Evolutionary conservation across 2,797 vertebrate species (phyloP), one percentile per base, ranked within the genome.

Genomic region (Scleropages formosus): DNA sequence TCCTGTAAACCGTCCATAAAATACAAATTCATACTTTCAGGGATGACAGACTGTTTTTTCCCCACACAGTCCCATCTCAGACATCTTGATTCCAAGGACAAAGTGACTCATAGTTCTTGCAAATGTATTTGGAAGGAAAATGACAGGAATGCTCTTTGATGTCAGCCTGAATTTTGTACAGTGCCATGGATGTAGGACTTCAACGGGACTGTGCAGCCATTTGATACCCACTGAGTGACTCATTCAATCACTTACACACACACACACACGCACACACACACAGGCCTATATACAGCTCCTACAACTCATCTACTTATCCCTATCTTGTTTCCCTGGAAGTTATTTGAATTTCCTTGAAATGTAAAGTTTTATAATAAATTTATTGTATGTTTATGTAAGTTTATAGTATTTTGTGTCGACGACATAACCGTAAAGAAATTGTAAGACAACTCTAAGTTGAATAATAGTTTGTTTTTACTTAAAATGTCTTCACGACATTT

Each of bases 41-140:
- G 2, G 53, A 4, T 18, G 10, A 11, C 53, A 56, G 53, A 18
- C 18, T 58, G 22, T 2, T 15, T 26, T 20, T 58, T 51, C 71
- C 51, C 3, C 18, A 18, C 53, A 56, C 3, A 18, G 12, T 56
- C 12, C 53, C n/a, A n/a, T 8, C 56, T 16, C 68, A 27, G 46
- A 27, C 26, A 18, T 56, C 53, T 53, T 56, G 24, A 24, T 56
- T 70, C 68, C 68, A 20, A 71, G 68, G 49, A 58, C 53, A 71
- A 71, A 56, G 71, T 56, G 68, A 71, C 47, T 71, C 68, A 71
- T 22, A 51, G 27, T 9, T 18, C 26, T 53, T 71, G 31, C 47
- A 47, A 24, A 51, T 24, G 53, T 47, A 71, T 71, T 71, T 71
- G 20, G 11, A 56, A 18, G 49, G 53, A 22, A 71, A 71, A 71